These are phyloP conservation scores for Epizoanthus scotinus DNA, from an alignment of 92 coral and sea anemone species.

Conservation along the genomic window DNA sequence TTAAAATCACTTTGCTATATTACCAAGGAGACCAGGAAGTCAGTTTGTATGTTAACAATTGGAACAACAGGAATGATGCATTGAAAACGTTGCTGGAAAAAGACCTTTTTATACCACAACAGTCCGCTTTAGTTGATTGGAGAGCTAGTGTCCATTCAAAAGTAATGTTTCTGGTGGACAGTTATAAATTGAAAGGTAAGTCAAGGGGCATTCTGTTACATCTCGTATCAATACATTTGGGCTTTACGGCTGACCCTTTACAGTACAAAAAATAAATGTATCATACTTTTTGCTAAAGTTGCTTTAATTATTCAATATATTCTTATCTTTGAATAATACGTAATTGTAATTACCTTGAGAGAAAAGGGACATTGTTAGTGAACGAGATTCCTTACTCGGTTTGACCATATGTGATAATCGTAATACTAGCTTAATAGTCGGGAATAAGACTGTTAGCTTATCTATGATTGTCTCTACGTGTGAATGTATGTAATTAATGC, in stretches of 20 bases:
- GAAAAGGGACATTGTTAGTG: too few relatives aligned
- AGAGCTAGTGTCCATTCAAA: slow-evolving; percentile 50
- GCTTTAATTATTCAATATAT: too few relatives aligned
- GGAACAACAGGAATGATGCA: neutral
- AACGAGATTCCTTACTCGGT: too few relatives aligned
- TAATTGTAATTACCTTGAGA: too few relatives aligned
- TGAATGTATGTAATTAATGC: too few relatives aligned
- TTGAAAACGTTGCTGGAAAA: slow-evolving; percentile 41
- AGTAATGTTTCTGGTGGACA: slow-evolving; percentile 50
- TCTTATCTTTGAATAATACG: too few relatives aligned
- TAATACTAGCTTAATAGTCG: too few relatives aligned
- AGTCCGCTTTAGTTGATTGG: slow-evolving; percentile 40
- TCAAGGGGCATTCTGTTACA: neutral
- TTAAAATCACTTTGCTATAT: slow-evolving; percentile 48
- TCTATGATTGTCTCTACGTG: too few relatives aligned
- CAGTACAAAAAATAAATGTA: too few relatives aligned
- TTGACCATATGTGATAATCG: too few relatives aligned
- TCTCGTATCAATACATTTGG: neutral
- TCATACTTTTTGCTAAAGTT: too few relatives aligned
- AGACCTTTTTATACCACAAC: slow-evolving; percentile 42
- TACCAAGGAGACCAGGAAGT: slow-evolving; percentile 42
- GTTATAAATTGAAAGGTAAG: slow-evolving; percentile 41
- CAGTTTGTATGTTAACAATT: slow-evolving; percentile 18
- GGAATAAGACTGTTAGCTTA: too few relatives aligned
- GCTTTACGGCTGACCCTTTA: neutral